Conservation (phyloP, 2,888 invertebrate species). For the Octodonta nipae region DNA sequence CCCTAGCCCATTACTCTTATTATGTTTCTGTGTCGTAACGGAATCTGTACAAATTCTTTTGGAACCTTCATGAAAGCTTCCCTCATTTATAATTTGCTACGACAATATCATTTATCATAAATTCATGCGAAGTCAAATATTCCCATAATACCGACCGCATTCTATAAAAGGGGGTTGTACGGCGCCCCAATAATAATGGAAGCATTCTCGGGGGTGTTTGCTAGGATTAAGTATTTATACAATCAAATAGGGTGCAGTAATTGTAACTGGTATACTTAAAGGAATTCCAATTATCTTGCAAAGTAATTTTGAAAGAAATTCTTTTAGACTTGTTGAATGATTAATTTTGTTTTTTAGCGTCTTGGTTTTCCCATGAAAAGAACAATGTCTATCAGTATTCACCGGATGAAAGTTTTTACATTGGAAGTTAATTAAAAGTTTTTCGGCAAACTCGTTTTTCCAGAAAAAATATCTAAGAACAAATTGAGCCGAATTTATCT, state of each 20-base stretch:
- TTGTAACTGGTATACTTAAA: slow-evolving; percentile 2
- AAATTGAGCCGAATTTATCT: too few species aligned
- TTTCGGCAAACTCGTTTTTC: too few species aligned
- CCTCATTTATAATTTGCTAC: too few species aligned
- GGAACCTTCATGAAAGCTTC: too few species aligned
- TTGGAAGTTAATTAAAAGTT: too few species aligned
- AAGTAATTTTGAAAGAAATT: slow-evolving; percentile 1
- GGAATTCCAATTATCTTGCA: not conserved
- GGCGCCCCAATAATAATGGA: slow-evolving; percentile 1
- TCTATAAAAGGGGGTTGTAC: slow-evolving; percentile 2
- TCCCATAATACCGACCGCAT: slow-evolving; percentile 1
- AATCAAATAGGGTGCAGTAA: slow-evolving; percentile 1
- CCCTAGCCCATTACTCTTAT: too few species aligned
- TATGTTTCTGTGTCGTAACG: too few species aligned
- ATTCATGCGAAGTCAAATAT: slow-evolving; percentile 2
- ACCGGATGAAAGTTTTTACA: not conserved
- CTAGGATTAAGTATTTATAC: slow-evolving; percentile 2
- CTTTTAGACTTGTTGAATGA: not conserved
- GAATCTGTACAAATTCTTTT: too few species aligned
- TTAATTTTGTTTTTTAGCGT: slow-evolving; percentile 1
- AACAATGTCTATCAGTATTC: slow-evolving; percentile 1
- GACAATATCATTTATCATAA: too few species aligned
- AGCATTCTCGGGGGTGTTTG: not conserved
- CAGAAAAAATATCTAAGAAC: too few species aligned
- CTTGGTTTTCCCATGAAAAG: not conserved